Evolutionary conservation across 2,113 vertebrate genomes (phyloP).

Genomic region (Serilophus lunatus): DNA sequence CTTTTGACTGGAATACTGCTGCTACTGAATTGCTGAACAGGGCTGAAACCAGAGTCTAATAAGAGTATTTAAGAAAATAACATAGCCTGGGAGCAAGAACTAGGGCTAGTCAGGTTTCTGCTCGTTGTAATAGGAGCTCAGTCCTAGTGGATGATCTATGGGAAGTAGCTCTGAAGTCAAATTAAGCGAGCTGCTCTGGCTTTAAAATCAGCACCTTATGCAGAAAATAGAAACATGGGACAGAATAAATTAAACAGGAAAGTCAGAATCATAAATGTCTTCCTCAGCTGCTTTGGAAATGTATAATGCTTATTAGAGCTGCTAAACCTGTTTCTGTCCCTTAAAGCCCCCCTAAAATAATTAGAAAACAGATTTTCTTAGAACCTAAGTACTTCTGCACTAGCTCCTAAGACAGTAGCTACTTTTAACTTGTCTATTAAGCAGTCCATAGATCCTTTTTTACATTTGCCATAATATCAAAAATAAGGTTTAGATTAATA

Average conservation of each 20-base stretch:
- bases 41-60: not conserved
- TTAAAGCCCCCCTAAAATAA: not conserved
- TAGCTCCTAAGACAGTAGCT: not conserved
- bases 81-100: not conserved
- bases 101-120: not conserved
- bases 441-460: not conserved
- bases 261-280: not conserved
- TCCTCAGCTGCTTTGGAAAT: not conserved
- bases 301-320: not conserved
- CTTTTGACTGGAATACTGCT: slow-evolving; percentile 17
- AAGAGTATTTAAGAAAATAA: not conserved
- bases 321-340: not conserved
- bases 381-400: not conserved
- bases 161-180: slow-evolving; percentile 15
- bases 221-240: not conserved
- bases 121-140: not conserved
- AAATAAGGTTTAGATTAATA: not conserved
- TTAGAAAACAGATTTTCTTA: not conserved
- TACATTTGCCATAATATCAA: not conserved
- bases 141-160: not conserved
- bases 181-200: not conserved
- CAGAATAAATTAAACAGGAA: slow-evolving; percentile 4
- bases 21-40: not conserved
- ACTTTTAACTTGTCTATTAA: not conserved
- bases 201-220: not conserved